Base-by-base conservation (phyloP, 1,140 invertebrate genomes). In the Pseudoatta argentina region DNA sequence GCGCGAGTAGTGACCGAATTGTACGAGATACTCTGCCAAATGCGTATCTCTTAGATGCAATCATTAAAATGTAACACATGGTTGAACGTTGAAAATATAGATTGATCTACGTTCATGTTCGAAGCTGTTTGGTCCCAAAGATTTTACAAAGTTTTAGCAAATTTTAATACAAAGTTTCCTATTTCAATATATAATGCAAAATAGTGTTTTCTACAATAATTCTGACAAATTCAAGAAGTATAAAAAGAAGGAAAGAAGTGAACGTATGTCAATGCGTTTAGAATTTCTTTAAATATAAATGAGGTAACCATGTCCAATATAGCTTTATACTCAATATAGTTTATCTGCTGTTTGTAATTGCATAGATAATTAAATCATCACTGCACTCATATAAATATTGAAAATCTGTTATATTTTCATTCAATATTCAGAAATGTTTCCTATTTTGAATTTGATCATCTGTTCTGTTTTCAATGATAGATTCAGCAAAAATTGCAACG, bases 1-100 rank as follows among this genome's bases (percentile, higher is more conserved):
- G 57, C 67, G 66, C 55, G 51, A 66, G 48, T 21, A 39, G 34
- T 34, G 51, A 34, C 34, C 66, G 72, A 27, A 73, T 73, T 59
- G 30, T 59, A 48, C 30, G 18, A 82, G 48, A 57, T 27, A 16
- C 14, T 8, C 16, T 44, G 18, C 12, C 30, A 1, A 44, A 30
- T 55, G 4, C 1, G 12, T 48, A 51, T 55, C 44, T 5, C 48
- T n/a, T 57, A 57, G 5, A 14, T 27, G 21, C 5, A 57, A 67
- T 12, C 10, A 34, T 24, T 12, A 16, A 48, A 8, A 0, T 21
- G n/a, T 39, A 78, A 64, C 24, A 1, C 21, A 67, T 10, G 1
- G 7, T 16, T 8, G 24, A n/a, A 27, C 10, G 12, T 39, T 51
- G 3, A 48, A 27, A 27, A 39, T 44, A 53, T 55, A 3, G 3